Conservation (phyloP, 2,797 vertebrate genomes). For the Pipistrellus pipistrellus region DNA sequence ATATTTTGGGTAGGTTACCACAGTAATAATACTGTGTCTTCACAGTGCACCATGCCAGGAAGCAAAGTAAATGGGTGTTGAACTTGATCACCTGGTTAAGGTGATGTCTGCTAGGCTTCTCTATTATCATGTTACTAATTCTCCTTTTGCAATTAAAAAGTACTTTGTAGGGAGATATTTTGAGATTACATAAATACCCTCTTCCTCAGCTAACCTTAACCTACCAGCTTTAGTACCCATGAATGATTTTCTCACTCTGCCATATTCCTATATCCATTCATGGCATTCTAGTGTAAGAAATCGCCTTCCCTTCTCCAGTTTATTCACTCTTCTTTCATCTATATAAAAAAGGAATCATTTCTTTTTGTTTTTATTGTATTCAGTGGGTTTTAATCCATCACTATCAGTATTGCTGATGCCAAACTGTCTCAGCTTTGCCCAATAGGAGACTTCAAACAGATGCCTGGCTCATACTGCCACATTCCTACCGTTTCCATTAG, state of each 20-base stretch:
- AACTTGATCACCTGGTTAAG: background rate
- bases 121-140: background rate
- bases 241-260: background rate
- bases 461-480: background rate
- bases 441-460: background rate
- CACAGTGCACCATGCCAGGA: background rate
- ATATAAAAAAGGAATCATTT: background rate
- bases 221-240: background rate
- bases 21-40: background rate
- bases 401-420: background rate
- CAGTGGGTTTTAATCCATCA: background rate
- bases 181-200: background rate
- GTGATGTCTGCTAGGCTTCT: background rate
- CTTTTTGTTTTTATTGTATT: background rate
- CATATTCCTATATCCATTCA: background rate
- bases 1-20: background rate
- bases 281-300: background rate
- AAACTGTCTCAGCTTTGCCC: background rate
- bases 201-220: background rate
- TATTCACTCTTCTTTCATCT: too few relatives aligned
- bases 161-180: background rate
- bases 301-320: background rate
- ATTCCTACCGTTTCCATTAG: background rate
- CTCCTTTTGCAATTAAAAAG: constrained; percentile 12
- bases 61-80: background rate